Conservation (phyloP, 2,888 invertebrate genomes). For the Tachystola acroxantha region DNA sequence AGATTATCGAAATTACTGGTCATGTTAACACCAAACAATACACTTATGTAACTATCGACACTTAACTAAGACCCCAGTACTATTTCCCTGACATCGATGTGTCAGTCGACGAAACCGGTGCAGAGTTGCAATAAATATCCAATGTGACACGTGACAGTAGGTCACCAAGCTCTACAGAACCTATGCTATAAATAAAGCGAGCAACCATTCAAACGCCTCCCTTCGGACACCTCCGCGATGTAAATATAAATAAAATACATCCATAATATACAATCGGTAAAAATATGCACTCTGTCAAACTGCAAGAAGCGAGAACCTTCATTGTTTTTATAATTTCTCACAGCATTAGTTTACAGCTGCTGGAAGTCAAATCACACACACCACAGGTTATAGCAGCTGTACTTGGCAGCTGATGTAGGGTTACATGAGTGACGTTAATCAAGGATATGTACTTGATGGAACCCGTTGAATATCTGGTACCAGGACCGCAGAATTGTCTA, state of each 20-base stretch:
- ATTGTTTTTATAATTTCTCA: conserved; percentile 22
- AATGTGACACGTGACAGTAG: conserved; percentile 63
- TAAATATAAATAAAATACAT: conserved; percentile 68
- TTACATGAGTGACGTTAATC: conserved; percentile 1
- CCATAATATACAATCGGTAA: conserved; percentile 66
- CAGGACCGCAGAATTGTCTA: conserved; percentile 3
- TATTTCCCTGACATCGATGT: conserved; percentile 52
- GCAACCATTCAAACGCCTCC: conserved; percentile 66
- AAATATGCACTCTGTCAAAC: conserved; percentile 41
- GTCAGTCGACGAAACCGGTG: conserved; percentile 29
- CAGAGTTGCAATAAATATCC: conserved; percentile 60
- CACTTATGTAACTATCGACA: conserved; percentile 57
- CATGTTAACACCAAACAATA: no score
- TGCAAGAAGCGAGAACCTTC: conserved; percentile 46
- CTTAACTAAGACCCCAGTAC: conserved; percentile 61
- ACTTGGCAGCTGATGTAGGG: conserved; percentile 14
- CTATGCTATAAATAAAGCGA: conserved; percentile 66
- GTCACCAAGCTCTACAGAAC: conserved; percentile 60
- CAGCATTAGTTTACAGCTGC: conserved; percentile 23
- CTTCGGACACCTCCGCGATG: conserved; percentile 38
- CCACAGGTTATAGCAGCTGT: conserved; percentile 8
- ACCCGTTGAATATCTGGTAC: not conserved
- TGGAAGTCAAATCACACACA: conserved; percentile 17
- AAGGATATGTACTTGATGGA: conserved; percentile 6
- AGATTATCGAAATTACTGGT: no score